Conservation (phyloP, 2,113 vertebrate species). For the Eira barbara region DNA sequence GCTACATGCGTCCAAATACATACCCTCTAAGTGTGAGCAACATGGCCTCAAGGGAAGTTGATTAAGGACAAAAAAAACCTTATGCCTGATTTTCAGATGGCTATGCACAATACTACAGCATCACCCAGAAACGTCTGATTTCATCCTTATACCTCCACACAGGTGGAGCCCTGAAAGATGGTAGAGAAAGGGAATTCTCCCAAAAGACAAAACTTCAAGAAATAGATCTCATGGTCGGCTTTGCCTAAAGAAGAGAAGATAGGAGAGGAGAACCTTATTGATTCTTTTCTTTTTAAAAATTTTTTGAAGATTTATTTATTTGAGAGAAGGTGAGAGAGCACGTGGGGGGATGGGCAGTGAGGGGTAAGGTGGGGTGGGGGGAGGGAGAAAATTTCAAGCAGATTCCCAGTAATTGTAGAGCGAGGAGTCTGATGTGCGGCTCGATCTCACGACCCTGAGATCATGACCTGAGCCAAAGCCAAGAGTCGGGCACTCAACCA, state of each 20-base stretch:
- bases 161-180: not conserved
- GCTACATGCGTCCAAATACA: not conserved
- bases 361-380: too few species aligned
- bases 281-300: not conserved
- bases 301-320: not conserved
- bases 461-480: not conserved
- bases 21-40: not conserved
- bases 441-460: not conserved
- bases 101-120: not conserved
- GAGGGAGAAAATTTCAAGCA: not conserved
- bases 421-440: rapidly evolving
- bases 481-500: not conserved
- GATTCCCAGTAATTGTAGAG: not conserved
- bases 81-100: not conserved
- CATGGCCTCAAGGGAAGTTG: not conserved
- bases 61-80: not conserved
- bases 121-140: not conserved
- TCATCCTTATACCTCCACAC: not conserved
- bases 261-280: not conserved
- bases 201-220: not conserved
- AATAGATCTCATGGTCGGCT: not conserved
- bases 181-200: not conserved
- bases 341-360: not conserved
- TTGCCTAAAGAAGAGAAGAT: not conserved
- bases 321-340: not conserved